Evolutionary conservation across 2,888 invertebrate species (phyloP).

Genomic region (Diachrysia chrysitis): DNA sequence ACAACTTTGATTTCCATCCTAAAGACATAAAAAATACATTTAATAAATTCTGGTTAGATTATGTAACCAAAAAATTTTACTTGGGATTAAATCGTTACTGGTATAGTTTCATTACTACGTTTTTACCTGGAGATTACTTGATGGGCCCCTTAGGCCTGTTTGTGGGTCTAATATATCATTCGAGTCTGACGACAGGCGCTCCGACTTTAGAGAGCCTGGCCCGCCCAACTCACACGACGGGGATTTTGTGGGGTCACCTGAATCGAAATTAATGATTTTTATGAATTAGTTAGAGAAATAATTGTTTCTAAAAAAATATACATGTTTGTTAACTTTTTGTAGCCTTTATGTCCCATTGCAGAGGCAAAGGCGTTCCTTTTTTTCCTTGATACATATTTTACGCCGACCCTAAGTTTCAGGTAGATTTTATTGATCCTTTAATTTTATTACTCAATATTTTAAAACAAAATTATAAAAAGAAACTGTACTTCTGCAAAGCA

Average conservation of each 20-base stretch:
- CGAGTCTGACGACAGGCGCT: constrained; percentile 86
- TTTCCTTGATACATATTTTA: too few relatives aligned
- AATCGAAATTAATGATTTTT: constrained; percentile 69
- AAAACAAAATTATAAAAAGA: too few relatives aligned
- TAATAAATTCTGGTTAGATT: too few relatives aligned
- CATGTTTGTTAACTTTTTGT: too few relatives aligned
- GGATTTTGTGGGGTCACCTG: constrained; percentile 88
- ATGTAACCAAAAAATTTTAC: too few relatives aligned
- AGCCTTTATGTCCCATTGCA: too few relatives aligned
- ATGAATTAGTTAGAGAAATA: neutral
- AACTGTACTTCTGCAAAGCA: too few relatives aligned
- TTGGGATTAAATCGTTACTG: neutral
- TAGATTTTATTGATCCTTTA: too few relatives aligned
- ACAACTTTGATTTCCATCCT: constrained; percentile 84
- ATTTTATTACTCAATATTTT: too few relatives aligned
- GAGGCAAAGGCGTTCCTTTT: too few relatives aligned
- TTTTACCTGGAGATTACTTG: constrained; percentile 82
- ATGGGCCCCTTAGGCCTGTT: constrained; percentile 83
- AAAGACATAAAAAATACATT: constrained; percentile 9
- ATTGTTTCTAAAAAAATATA: too few relatives aligned
- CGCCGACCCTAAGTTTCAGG: too few relatives aligned
- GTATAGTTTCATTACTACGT: constrained; percentile 22
- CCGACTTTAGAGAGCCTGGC: constrained; percentile 86
- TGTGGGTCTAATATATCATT: constrained; percentile 87
- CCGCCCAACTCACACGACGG: constrained; percentile 86